Conservation (phyloP, 2,113 vertebrate species). For the western clawed frog (Xenopus tropicalis) region DNA sequence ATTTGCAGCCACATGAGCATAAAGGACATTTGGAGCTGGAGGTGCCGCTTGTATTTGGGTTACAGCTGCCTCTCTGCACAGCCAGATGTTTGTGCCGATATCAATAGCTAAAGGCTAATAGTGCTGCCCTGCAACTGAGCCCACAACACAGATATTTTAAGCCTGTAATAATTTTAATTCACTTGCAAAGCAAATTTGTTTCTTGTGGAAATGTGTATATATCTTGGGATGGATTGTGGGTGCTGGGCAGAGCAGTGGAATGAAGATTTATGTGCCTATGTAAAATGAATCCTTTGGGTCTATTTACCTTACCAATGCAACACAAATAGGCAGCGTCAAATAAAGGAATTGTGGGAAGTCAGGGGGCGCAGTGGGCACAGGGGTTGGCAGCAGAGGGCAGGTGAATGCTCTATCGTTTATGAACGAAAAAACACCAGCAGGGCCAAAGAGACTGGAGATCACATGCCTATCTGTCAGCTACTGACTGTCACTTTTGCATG, state of each 20-base stretch:
- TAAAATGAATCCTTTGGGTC: too few species aligned
- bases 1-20: slow-evolving; percentile 11
- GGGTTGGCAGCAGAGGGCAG: slow-evolving; percentile 23
- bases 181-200: too few species aligned
- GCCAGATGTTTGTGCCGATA: slow-evolving; percentile 22
- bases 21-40: slow-evolving; percentile 7
- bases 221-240: too few species aligned
- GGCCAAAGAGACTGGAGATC: too few species aligned
- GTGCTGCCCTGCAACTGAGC: slow-evolving; percentile 19
- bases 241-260: too few species aligned
- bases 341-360: slow-evolving; percentile 36
- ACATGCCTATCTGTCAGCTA: too few species aligned
- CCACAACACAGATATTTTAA: slow-evolving; percentile 14
- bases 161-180: neutral
- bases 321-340: slow-evolving; percentile 1
- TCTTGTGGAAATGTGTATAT: too few species aligned
- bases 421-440: neutral
- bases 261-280: too few species aligned
- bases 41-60: slow-evolving; percentile 15
- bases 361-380: slow-evolving; percentile 29
- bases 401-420: slow-evolving; percentile 24
- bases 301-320: too few species aligned
- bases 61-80: neutral
- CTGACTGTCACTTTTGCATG: too few species aligned
- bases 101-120: neutral